Evolutionary conservation across 2,113 vertebrate genomes (phyloP).

Genomic region (Madoqua kirkii): DNA sequence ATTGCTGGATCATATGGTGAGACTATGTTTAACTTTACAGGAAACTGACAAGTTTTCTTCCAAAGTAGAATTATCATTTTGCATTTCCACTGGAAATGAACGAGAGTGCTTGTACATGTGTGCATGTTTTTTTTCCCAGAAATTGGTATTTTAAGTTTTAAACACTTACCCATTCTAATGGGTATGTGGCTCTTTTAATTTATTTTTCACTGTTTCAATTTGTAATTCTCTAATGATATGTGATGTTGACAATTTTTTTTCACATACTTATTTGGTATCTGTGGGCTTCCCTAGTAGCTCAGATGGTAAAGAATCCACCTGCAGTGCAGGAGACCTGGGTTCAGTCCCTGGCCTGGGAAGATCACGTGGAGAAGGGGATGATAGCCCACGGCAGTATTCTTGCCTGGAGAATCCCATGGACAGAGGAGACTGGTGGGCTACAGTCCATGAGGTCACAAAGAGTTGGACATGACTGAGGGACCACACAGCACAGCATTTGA

Average conservation of each 20-base stretch:
- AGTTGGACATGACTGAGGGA: fast-evolving
- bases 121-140: neutral
- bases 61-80: neutral
- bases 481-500: neutral
- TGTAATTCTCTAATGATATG: neutral
- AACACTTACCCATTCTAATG: neutral
- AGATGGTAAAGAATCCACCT: neutral
- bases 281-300: neutral
- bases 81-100: neutral
- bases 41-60: neutral
- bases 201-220: neutral
- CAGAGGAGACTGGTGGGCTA: neutral
- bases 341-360: neutral
- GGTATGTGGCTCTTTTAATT: neutral
- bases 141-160: neutral
- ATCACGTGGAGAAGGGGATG: neutral
- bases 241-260: neutral
- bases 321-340: neutral
- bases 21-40: neutral
- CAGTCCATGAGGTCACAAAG: neutral
- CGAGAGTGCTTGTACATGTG: neutral
- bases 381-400: neutral
- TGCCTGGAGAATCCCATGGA: neutral
- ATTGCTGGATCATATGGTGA: neutral
- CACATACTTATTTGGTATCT: neutral